Base-by-base conservation (phyloP, 1,140 invertebrate species). In the Sinonovacula constricta region DNA sequence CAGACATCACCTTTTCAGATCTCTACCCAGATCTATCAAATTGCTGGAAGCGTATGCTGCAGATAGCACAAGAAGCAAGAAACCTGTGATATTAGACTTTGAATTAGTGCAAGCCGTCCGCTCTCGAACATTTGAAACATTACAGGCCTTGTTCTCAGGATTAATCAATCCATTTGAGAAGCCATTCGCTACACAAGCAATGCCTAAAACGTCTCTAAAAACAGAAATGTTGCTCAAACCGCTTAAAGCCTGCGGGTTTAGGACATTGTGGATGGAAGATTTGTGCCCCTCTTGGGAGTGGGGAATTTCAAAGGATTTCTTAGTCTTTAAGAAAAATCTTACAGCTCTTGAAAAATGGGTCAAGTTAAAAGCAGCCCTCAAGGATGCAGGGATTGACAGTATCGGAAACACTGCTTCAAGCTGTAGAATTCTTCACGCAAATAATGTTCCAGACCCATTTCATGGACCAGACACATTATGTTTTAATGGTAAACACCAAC, bases 201-300 rank as follows among this genome's bases (percentile, higher is more conserved):
- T 86, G 45, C 87, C 88, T 1, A 74, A 67, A 31, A 63, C 79
- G n/a, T 85, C 85, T 15, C 77, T 91, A 14, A 76, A 81, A 12
- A 45, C 83, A 5, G 78, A 86, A 51, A 53, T 57, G n/a, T 34
- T 90, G 31, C 79, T 89, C 31, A 54, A 65, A 34, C 77, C 68
- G 15, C 84, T 87, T 49, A 86, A 85, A 60, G 39, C 81, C 12
- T 53, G 51, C 30, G 86, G 85, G 7, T 91, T 88, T 51, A 70
- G 56, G 45, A 91, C 85, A 31, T 76, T 90, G n/a, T 90, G 85
- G 86, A 65, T 89, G 28, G 89, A 91, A 62, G 89, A 91, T 79
- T 59, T 90, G 34, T 91, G 89, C 69, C 89, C 86, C 70, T 75
- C 71, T 7, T 90, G 88, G 88, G 88, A 90, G 75, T 90, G 89